Conservation (phyloP, 2,888 invertebrate genomes). For the Napeogenes inachia region DNA sequence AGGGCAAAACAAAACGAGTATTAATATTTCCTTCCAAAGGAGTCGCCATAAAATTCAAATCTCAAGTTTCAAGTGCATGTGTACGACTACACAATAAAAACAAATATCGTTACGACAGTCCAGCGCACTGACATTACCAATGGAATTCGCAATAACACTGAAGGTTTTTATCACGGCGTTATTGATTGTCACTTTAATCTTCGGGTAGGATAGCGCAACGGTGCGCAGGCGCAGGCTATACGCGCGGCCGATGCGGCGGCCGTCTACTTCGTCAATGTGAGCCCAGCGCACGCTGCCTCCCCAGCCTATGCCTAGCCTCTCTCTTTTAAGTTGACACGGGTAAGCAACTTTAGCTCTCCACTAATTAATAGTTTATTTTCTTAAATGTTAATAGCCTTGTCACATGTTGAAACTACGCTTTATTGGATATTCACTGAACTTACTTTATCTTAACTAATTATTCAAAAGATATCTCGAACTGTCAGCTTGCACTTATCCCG, state of each 20-base stretch:
- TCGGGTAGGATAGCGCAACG: constrained; percentile 23
- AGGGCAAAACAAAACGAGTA: too few relatives aligned
- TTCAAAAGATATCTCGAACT: not conserved
- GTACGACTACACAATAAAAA: constrained; percentile 33
- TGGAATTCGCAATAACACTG: constrained; percentile 40
- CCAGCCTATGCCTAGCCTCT: constrained; percentile 68
- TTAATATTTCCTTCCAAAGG: not conserved
- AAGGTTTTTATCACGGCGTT: constrained; percentile 32
- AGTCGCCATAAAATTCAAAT: constrained; percentile 17
- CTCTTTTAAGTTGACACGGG: constrained; percentile 65
- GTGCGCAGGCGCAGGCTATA: constrained; percentile 55
- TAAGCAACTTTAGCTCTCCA: constrained; percentile 24
- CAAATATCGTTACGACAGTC: constrained; percentile 39
- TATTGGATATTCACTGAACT: not conserved
- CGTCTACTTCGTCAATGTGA: constrained; percentile 70
- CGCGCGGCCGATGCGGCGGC: constrained; percentile 69
- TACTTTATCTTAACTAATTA: not conserved
- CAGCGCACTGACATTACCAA: constrained; percentile 43
- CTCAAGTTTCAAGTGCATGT: constrained; percentile 20
- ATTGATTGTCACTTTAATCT: constrained; percentile 31
- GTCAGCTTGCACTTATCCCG: too few relatives aligned
- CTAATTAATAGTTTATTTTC: constrained; percentile 20
- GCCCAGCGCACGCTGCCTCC: constrained; percentile 58
- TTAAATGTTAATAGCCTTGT: constrained; percentile 16
- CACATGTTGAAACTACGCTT: constrained; percentile 7